Evolutionary conservation across 1,140 invertebrate species (phyloP).

Genomic region (Nomia melanderi): DNA sequence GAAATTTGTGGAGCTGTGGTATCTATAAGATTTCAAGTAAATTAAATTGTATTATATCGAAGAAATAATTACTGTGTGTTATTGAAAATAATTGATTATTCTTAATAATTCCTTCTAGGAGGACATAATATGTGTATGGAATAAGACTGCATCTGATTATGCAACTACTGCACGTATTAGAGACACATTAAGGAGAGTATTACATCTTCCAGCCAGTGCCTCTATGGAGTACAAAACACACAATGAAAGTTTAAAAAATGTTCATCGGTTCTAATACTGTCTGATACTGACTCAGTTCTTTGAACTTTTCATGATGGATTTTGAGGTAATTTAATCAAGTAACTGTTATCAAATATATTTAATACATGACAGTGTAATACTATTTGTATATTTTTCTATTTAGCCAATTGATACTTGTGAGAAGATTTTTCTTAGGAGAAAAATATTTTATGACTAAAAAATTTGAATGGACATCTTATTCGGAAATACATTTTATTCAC

Average conservation of each 20-base stretch:
- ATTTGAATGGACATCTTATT: constrained; percentile 46
- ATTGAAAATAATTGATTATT: not conserved
- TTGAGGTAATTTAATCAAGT: constrained; percentile 37
- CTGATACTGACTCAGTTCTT: constrained; percentile 11
- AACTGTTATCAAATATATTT: not conserved
- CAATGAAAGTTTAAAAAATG: constrained; percentile 89
- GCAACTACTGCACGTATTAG: constrained; percentile 93
- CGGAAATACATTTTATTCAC: constrained; percentile 51
- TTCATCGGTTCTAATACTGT: constrained; percentile 62
- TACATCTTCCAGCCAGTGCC: constrained; percentile 95
- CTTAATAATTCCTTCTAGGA: constrained; percentile 84
- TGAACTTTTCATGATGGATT: constrained; percentile 6
- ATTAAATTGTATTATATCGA: constrained; percentile 21
- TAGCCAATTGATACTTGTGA: constrained; percentile 47
- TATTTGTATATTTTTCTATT: constrained; percentile 27
- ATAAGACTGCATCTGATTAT: constrained; percentile 94
- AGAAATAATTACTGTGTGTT: not conserved
- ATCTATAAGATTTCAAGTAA: constrained; percentile 94
- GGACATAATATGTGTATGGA: constrained; percentile 99
- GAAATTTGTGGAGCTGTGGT: constrained; percentile 99
- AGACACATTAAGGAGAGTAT: constrained; percentile 95
- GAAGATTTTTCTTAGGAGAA: constrained; percentile 29
- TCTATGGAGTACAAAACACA: constrained; percentile 99
- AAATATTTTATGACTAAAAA: constrained; percentile 44
- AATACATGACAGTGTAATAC: not conserved